These are phyloP conservation scores for Eudyptes chrysolophus DNA, from an alignment of 2,113 vertebrate species.

Conservation along the genomic window DNA sequence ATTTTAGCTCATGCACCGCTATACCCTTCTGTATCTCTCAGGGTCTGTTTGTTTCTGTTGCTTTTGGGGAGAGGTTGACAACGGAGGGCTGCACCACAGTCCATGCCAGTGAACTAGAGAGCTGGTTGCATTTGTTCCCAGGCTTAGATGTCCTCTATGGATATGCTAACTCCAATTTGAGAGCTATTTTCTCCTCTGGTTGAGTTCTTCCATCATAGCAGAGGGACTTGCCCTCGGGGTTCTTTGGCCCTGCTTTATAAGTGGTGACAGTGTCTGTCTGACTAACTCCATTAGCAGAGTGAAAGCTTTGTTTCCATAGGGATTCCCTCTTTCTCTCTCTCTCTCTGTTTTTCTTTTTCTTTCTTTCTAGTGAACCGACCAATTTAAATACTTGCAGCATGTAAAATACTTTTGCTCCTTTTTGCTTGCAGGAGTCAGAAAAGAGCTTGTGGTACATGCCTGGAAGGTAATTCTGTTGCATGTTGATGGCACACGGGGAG, in stretches of 20 bases:
- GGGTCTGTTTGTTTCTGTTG: neutral
- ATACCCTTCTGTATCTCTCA: neutral
- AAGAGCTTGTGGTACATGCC: neutral
- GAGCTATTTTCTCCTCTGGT: neutral
- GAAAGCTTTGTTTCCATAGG: conserved; percentile 18
- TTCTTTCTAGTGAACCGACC: neutral
- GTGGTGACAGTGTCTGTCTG: neutral
- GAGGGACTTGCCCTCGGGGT: neutral
- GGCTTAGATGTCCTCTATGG: neutral
- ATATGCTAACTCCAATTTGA: neutral
- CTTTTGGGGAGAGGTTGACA: neutral
- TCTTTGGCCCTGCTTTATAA: neutral
- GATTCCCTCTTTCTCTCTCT: neutral
- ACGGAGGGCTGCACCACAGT: neutral
- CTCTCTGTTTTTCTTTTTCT: neutral
- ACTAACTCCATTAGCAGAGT: neutral
- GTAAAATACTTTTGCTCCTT: neutral
- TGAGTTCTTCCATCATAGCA: neutral
- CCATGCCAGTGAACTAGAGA: neutral
- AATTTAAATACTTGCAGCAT: neutral
- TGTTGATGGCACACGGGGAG: neutral
- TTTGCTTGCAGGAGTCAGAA: neutral
- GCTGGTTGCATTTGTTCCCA: neutral
- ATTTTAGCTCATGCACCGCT: neutral
- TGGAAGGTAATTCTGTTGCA: neutral